Evolutionary conservation across 2,113 vertebrate species (phyloP).

Genomic region (Caranx ignobilis): DNA sequence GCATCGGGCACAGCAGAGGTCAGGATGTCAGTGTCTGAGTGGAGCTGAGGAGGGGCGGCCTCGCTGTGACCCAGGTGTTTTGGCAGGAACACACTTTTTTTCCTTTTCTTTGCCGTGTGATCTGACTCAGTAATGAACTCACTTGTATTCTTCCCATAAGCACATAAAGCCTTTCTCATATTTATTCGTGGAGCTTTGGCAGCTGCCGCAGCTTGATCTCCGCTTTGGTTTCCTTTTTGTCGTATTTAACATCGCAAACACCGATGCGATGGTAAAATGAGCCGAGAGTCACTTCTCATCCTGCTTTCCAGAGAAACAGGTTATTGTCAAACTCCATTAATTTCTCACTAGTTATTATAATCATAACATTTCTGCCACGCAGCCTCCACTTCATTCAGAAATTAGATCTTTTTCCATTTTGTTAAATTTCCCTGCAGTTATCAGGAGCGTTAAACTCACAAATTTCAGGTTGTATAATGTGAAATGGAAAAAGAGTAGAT

Average conservation of each 20-base stretch:
- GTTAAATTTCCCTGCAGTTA: not conserved
- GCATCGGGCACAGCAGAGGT: constrained; percentile 41
- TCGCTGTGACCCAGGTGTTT: constrained; percentile 51
- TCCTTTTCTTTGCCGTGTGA: constrained; percentile 36
- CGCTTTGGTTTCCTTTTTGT: not conserved
- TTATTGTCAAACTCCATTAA: not conserved
- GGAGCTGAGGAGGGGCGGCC: constrained; percentile 6
- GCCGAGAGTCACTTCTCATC: not conserved
- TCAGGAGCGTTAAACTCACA: not conserved
- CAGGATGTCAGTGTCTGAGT: constrained; percentile 45
- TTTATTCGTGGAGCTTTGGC: constrained; percentile 30
- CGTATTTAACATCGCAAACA: constrained; percentile 13
- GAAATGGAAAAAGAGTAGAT: not conserved
- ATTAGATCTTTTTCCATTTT: not conserved
- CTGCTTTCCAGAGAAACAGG: not conserved
- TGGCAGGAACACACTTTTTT: constrained; percentile 45
- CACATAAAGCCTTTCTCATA: constrained; percentile 13
- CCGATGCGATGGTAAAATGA: not conserved
- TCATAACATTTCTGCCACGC: not conserved
- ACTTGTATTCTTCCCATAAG: constrained; percentile 4
- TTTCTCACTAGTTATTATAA: not conserved
- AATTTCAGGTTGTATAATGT: not conserved
- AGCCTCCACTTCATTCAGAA: not conserved
- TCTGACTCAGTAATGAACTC: constrained; percentile 54
- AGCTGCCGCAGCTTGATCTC: constrained; percentile 18